Evolutionary conservation across 1,140 invertebrate genomes (phyloP).

Genomic region (Drosophila malerkotliana): DNA sequence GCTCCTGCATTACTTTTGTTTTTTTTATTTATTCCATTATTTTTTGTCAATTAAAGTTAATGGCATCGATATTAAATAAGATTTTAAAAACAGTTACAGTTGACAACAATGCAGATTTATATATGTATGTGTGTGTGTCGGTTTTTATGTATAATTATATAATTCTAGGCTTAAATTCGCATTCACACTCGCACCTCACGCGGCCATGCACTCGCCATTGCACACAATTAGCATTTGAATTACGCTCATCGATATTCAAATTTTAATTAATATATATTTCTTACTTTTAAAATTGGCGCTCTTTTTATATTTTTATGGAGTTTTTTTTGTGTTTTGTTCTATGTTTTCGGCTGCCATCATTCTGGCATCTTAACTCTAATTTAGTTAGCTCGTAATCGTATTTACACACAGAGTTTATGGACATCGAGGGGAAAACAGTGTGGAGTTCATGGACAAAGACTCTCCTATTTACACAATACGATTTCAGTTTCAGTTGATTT

Average conservation of each 20-base stretch:
- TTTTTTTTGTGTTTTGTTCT: conserved; percentile 2
- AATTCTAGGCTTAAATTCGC: conserved; percentile 36
- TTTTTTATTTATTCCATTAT: conserved; percentile 28
- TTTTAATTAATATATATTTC: conserved; percentile 41
- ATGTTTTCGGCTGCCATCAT: conserved; percentile 5
- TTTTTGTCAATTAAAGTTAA: conserved; percentile 68
- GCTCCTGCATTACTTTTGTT: conserved; percentile 23
- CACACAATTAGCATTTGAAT: conserved; percentile 69
- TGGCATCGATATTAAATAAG: conserved; percentile 75
- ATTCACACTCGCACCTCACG: conserved; percentile 17
- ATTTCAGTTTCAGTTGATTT: conserved; percentile 23
- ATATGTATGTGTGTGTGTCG: conserved; percentile 33
- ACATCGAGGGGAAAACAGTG: conserved; percentile 26
- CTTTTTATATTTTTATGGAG: conserved; percentile 36
- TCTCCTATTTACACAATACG: conserved; percentile 51
- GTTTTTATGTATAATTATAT: conserved; percentile 28
- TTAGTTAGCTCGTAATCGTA: conserved; percentile 66
- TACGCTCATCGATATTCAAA: conserved; percentile 48
- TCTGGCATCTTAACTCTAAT: conserved; percentile 61
- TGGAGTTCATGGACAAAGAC: conserved; percentile 38
- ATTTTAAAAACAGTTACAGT: conserved; percentile 77
- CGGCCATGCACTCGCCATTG: conserved; percentile 14
- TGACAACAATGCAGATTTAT: conserved; percentile 77
- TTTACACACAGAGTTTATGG: conserved; percentile 66
- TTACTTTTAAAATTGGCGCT: conserved; percentile 72